phyloP scores from a whole-genome alignment of 2,113 vertebrate genomes.

The Calonectris borealis region DNA sequence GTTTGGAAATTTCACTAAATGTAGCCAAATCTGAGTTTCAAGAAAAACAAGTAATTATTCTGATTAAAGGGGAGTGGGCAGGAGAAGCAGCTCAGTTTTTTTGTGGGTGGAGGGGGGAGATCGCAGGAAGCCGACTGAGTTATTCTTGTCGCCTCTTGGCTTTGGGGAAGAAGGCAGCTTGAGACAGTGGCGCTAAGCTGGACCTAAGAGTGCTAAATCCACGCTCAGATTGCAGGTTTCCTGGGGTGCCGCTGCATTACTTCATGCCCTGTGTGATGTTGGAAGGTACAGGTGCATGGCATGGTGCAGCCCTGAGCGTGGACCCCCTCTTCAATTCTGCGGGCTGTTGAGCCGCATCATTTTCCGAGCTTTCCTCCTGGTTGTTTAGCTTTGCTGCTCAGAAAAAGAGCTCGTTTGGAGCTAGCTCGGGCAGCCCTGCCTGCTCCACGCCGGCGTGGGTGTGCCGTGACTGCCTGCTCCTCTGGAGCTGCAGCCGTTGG shows the following conservation, averaged over 20 bases:
- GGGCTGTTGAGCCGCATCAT: rapidly evolving
- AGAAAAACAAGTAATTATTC: slow-evolving; percentile 72
- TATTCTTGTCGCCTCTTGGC: slow-evolving; percentile 31
- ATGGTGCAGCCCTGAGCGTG: not conserved
- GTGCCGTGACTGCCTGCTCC: not conserved
- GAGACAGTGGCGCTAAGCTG: not conserved
- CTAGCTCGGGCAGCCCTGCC: not conserved
- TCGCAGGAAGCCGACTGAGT: slow-evolving; percentile 8
- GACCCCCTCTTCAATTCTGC: not conserved
- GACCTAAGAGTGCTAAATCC: not conserved
- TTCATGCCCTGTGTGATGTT: not conserved
- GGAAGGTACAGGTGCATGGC: not conserved
- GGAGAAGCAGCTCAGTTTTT: slow-evolving; percentile 46
- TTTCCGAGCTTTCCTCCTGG: not conserved
- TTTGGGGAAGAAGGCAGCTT: not conserved
- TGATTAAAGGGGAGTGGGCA: slow-evolving; percentile 61
- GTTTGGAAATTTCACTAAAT: slow-evolving; percentile 62
- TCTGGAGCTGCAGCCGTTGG: not conserved
- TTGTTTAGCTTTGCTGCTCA: not conserved
- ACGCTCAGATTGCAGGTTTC: not conserved
- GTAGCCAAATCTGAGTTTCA: slow-evolving; percentile 66
- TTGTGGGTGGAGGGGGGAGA: slow-evolving; percentile 43
- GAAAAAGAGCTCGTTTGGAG: not conserved
- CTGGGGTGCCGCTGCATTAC: not conserved
- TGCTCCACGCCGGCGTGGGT: not conserved